Conservation (phyloP, 2,797 vertebrate genomes). For the Sebastes cheni region DNA sequence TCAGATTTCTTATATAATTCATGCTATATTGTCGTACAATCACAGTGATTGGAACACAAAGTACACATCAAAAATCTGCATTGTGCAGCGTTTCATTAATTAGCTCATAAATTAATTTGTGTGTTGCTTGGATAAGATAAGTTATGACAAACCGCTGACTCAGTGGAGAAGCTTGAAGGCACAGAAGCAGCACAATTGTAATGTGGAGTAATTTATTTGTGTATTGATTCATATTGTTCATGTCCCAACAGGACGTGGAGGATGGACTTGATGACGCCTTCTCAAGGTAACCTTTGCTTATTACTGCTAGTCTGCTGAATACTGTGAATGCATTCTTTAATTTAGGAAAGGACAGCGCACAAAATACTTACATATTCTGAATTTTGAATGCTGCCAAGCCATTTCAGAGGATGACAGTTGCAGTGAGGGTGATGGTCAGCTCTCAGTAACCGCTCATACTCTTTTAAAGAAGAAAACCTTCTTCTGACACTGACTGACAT, state of each 20-base stretch:
- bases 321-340: neutral
- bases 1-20: neutral
- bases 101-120: neutral
- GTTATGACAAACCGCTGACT: slow-evolving; percentile 12
- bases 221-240: slow-evolving; percentile 45
- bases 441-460: slow-evolving; percentile 6
- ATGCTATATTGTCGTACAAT: neutral
- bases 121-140: slow-evolving; percentile 4
- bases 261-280: slow-evolving; percentile 84
- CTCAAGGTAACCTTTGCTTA: slow-evolving; percentile 81
- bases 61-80: neutral
- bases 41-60: neutral
- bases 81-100: neutral
- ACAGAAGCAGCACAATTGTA: neutral
- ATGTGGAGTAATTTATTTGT: neutral
- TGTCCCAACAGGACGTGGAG: slow-evolving; percentile 83
- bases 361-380: neutral
- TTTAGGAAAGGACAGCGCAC: neutral
- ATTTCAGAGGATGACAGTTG: neutral
- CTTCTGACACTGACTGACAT: slow-evolving; percentile 21
- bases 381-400: neutral
- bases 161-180: neutral
- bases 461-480: neutral
- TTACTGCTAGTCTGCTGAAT: neutral
- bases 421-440: slow-evolving; percentile 7